phyloP scores from a whole-genome alignment of 1,140 invertebrate genomes.

The Drosophila asahinai region DNA sequence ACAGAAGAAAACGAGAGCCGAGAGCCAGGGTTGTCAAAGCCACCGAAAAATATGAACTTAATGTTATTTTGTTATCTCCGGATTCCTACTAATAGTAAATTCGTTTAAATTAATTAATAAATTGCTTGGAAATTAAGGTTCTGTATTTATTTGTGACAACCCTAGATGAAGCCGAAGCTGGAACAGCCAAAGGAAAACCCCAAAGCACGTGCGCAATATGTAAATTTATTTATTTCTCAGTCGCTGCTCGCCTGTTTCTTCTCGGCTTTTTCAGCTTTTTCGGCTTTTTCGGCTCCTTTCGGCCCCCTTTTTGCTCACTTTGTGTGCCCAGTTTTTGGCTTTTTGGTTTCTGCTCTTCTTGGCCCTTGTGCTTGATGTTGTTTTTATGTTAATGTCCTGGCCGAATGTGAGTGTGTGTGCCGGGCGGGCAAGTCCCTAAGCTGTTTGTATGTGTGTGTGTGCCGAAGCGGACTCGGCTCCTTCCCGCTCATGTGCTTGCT shows the following conservation, averaged over 20 bases:
- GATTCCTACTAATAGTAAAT: not conserved
- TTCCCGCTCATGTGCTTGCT: conserved; percentile 76
- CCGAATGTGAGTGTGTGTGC: conserved; percentile 41
- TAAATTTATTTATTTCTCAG: conserved; percentile 60
- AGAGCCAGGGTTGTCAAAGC: conserved; percentile 5
- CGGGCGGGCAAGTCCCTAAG: conserved; percentile 57
- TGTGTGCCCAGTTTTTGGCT: conserved; percentile 57
- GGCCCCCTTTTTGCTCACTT: conserved; percentile 17
- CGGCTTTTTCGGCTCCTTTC: conserved; percentile 6
- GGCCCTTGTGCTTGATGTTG: conserved; percentile 69
- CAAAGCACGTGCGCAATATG: conserved; percentile 78
- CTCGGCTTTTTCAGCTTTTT: conserved; percentile 1
- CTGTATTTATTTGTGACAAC: not conserved
- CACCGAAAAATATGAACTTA: not conserved
- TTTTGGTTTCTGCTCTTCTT: conserved; percentile 60
- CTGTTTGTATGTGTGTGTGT: conserved; percentile 50
- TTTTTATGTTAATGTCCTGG: conserved; percentile 70
- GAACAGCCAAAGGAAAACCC: conserved; percentile 27
- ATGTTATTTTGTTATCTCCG: not conserved
- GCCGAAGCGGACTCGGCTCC: conserved; percentile 2
- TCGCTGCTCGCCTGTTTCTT: conserved; percentile 1
- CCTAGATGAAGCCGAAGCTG: conserved; percentile 13
- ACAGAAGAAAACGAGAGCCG: not conserved
- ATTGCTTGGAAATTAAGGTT: not conserved
- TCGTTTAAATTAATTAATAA: not conserved